Evolutionary conservation across 2,888 invertebrate genomes (phyloP), one percentile per base, ranked within the genome.

Genomic region (Dolichopus griseipennis): DNA sequence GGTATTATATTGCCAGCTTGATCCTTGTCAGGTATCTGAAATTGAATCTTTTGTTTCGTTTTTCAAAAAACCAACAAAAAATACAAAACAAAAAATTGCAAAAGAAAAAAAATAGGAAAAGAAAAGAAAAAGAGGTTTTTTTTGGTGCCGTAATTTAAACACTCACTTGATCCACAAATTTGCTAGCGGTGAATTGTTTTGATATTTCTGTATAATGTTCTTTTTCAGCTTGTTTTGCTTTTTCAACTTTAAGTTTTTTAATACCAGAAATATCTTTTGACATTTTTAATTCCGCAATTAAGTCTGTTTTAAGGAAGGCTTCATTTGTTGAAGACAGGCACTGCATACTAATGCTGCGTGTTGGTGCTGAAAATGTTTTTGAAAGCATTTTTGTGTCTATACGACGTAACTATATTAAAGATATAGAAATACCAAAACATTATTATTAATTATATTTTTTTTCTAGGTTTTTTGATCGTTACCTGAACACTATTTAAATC

Each of bases 261-360:
- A 96, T 94, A n/a, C 95, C 95, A 1, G 92, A 90, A 71, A 95
- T 93, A 78, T 95, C 94, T 80, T 91, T 94, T 64, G 94, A 93
- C 84, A 93, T 88, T 81, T 95, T 95, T 70, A 96, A 82, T 78
- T 96, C 96, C 65, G 94, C 95, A 72, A 96, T 95, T 65, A 96
- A 83, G 79, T 95, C 93, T 34, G 89, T 91, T 80, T 93, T 93
- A 74, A 88, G 84, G 82, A 88, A 92, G 65, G 88, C 86, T 71
- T 91, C 91, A 64, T 84, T 83, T 70, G 85, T 83, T 69, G 85
- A 86, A 68, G 89, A 85, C 61, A 89, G 79, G 74, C 89, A 89
- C 78, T 90, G 90, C 79, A 92, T 84, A 75, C 90, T 90, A 75
- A 91, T 86, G 74, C 90, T 91, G 68, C 91, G 84, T 0, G 87